These are phyloP conservation scores for Tipula unca DNA, from an alignment of 2,888 invertebrate genomes.

Conservation along the genomic window DNA sequence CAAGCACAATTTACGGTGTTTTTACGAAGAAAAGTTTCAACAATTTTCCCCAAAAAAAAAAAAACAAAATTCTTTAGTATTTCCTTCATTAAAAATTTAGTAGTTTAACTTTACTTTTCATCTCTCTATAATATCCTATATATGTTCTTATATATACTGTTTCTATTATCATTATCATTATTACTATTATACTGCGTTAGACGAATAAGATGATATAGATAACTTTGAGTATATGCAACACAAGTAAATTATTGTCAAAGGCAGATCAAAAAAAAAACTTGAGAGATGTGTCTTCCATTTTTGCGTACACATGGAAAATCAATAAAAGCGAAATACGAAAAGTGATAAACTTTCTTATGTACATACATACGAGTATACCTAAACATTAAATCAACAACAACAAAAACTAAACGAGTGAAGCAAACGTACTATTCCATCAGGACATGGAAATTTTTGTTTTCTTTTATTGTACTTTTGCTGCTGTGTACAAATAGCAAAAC, in stretches of 20 bases:
- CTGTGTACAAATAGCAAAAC: background rate
- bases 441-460: background rate
- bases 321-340: background rate
- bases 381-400: background rate
- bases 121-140: background rate
- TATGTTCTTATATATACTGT: background rate
- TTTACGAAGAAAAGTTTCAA: background rate
- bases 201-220: background rate
- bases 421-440: background rate
- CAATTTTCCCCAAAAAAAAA: background rate
- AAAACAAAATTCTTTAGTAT: background rate
- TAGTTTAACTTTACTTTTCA: background rate
- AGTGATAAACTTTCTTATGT: background rate
- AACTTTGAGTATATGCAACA: background rate
- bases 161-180: background rate
- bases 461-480: background rate
- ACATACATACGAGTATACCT: background rate
- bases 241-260: background rate
- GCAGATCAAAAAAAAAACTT: background rate
- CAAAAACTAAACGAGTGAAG: background rate
- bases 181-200: background rate
- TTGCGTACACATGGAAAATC: background rate
- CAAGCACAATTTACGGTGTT: background rate
- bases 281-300: background rate
- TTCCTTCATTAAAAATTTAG: background rate